phyloP scores from a whole-genome alignment of 2,113 vertebrate species.

The Ahaetulla prasina region DNA sequence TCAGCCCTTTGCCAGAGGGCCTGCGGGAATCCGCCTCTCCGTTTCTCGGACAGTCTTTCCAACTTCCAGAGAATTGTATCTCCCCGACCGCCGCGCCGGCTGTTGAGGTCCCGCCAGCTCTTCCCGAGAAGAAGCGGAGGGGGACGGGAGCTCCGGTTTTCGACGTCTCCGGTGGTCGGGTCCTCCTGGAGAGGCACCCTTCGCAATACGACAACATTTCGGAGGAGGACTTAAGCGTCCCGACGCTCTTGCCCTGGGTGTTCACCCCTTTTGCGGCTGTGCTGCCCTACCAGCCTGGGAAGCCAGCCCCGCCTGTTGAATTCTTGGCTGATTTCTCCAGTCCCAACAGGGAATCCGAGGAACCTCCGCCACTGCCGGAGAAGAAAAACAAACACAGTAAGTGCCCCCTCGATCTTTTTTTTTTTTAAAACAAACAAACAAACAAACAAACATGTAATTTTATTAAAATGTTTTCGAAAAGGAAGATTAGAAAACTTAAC shows the following conservation, averaged over 20 bases:
- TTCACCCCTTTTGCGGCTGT: conserved; percentile 80
- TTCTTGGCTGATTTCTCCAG: conserved; percentile 75
- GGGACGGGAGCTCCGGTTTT: conserved; percentile 74
- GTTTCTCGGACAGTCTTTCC: conserved; percentile 80
- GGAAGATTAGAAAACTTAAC: not conserved
- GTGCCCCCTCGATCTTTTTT: conserved; percentile 42
- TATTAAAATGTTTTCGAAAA: not conserved
- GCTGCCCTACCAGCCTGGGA: conserved; percentile 81
- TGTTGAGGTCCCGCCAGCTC: conserved; percentile 81
- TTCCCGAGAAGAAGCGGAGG: conserved; percentile 92
- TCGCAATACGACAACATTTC: conserved; percentile 93
- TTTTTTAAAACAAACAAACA: no score
- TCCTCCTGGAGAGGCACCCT: conserved; percentile 83
- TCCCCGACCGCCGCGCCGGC: conserved; percentile 31
- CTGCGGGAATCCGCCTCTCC: conserved; percentile 81
- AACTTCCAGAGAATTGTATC: conserved; percentile 64
- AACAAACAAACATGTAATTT: no score
- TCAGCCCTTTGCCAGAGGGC: conserved; percentile 91
- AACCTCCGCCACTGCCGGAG: conserved; percentile 92
- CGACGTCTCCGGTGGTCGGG: conserved; percentile 69
- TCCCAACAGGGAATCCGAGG: conserved; percentile 76
- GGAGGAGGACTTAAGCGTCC: conserved; percentile 80
- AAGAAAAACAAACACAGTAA: conserved; percentile 97
- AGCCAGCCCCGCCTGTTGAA: conserved; percentile 66
- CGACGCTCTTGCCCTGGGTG: conserved; percentile 32